Evolutionary conservation across 2,888 invertebrate species (phyloP), one percentile per base, ranked within the genome.

Genomic region (Stomorhina lunata): DNA sequence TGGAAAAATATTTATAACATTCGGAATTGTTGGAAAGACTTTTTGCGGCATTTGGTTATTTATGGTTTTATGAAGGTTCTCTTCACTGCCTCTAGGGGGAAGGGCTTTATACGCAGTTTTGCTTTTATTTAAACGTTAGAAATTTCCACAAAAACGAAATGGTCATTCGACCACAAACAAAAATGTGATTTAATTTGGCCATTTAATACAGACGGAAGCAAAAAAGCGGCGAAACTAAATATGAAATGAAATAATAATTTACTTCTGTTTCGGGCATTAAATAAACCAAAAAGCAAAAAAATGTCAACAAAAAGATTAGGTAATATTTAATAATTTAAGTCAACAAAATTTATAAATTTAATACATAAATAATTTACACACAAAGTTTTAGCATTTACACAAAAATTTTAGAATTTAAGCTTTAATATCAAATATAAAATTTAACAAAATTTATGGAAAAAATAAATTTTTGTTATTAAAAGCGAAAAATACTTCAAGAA

Each of bases 1-100:
- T 27, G 3, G 10, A 34, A 27, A 63, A 4, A 6, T n/a, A 45
- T 2, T n/a, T 20, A 43, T 37, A 40, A 17, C 37, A 40, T 25
- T n/a, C 1, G 0, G 12, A 61, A 50, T 50, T 59, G 37, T 43
- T 20, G 40, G 20, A 40, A 55, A 65, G 25, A 40, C 29, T 37
- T 45, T 69, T 61, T 75, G 75, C 22, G 75, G 29, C 63, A 68
- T 6, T 48, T 53, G 17, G 50, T 65, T 75, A 48, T 80, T 75
- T 75, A 61, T 68, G 45, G 22, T 43, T 29, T 61, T 53, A 29
- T 57, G 17, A 69, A 37, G 12, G 5, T 27, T 50, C 29, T 29
- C 40, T 12, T 48, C 32, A n/a, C 43, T 15, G 63, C 34, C 29
- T 22, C 45, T 48, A 20, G 22, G 9, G 17, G 5, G 37, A 50